Conservation (phyloP, 2,797 vertebrate species). For the Alauda arvensis region DNA sequence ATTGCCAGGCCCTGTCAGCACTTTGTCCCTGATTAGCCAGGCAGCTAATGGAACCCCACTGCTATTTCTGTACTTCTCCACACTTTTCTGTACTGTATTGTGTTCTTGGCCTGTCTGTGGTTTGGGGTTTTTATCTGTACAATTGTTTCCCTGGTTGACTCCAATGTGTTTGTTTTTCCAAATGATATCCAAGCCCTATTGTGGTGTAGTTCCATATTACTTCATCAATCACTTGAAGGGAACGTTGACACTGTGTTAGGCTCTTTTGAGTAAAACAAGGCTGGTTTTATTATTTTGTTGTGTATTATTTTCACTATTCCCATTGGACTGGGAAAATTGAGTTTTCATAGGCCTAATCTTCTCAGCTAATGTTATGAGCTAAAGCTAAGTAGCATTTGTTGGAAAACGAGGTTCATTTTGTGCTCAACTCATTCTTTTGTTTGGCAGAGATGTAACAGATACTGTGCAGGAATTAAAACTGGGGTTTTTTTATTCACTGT, state of each 20-base stretch:
- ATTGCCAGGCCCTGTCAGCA: neutral
- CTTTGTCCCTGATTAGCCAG: neutral
- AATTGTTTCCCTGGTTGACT: constrained; percentile 17
- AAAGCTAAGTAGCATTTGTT: constrained; percentile 13
- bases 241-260: constrained; percentile 31
- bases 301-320: constrained; percentile 42
- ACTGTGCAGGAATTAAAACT: neutral
- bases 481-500: neutral
- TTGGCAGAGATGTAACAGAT: neutral
- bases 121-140: neutral
- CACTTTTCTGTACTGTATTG: neutral
- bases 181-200: neutral
- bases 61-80: neutral
- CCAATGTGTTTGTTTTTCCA: constrained; percentile 2
- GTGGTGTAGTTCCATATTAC: constrained; percentile 36
- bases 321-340: constrained; percentile 28
- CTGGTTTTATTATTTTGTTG: constrained; percentile 51
- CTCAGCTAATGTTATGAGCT: constrained; percentile 42
- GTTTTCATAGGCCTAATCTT: constrained; percentile 50
- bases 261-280: constrained; percentile 39
- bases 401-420: constrained; percentile 16
- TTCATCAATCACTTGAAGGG: constrained; percentile 47
- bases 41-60: neutral
- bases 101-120: neutral
- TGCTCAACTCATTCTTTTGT: neutral